Evolutionary conservation across 1,140 invertebrate species (phyloP).

Genomic region (Drosophila erecta): DNA sequence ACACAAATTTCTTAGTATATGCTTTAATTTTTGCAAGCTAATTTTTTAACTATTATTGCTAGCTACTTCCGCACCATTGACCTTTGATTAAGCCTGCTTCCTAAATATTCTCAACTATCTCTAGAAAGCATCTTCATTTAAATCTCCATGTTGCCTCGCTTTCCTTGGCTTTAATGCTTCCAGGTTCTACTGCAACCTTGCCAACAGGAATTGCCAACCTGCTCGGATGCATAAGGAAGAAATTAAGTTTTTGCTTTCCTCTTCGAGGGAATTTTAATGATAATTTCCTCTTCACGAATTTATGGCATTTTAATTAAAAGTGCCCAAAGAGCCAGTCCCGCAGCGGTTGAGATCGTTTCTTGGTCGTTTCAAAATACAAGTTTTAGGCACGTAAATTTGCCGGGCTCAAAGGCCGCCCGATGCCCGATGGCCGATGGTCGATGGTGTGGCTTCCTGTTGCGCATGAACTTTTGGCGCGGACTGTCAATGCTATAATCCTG

Average conservation of each 20-base stretch:
- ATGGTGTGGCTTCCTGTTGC: conserved; percentile 62
- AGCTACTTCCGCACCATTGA: background rate
- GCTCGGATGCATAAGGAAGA: conserved; percentile 68
- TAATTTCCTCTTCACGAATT: conserved; percentile 80
- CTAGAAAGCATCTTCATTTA: conserved; percentile 14
- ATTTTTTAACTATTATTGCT: background rate
- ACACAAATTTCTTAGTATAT: too few relatives aligned
- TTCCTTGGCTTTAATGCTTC: background rate
- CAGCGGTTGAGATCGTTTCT: conserved; percentile 36
- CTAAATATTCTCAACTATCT: conserved; percentile 6
- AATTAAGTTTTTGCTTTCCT: conserved; percentile 57
- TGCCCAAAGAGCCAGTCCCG: conserved; percentile 47
- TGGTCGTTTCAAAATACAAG: conserved; percentile 58
- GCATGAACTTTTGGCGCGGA: conserved; percentile 58
- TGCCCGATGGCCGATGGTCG: too few relatives aligned
- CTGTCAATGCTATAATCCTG: conserved; percentile 76
- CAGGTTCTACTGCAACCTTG: conserved; percentile 45
- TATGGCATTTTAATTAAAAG: conserved; percentile 82
- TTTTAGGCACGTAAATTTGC: conserved; percentile 75
- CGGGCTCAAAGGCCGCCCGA: conserved; percentile 48
- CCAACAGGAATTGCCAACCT: conserved; percentile 39
- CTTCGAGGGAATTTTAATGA: conserved; percentile 70
- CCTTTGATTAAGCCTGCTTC: background rate
- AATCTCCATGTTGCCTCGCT: background rate
- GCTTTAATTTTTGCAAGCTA: background rate